Base-by-base conservation (phyloP, 2,888 invertebrate genomes). In the Gortyna flavago region DNA sequence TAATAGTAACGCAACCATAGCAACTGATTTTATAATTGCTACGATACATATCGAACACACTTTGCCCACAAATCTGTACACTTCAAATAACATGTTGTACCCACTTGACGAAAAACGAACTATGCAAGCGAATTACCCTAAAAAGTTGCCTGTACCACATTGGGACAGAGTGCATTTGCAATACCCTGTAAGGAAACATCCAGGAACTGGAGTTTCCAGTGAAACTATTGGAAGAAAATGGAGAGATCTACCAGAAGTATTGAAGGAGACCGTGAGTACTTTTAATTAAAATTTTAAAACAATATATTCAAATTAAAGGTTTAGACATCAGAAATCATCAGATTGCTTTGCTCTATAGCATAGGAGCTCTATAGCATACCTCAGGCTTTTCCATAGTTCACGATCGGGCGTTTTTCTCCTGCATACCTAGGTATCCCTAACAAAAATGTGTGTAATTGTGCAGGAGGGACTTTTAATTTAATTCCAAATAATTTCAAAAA, bases 111-210 rank as follows among this genome's bases (percentile, higher is more conserved):
- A 82, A 48, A 72, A 79, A 54, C 72, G n/a, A 11, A 81, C 83
- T n/a, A 94, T 95, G 94, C 95, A 96, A 87, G 94, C 92, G 0
- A 81, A 91, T 35, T 96, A 95, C 80, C 93, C 92, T 0, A 93
- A 93, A 62, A 94, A 94, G 85, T 79, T 89, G 25, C 85, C 90
- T 0, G 85, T 85, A 4, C 87, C 89, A 0, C 76, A 87, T 57
- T 96, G 95, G 95, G 95, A 96, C 72, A 89, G 92, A 2, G 91
- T 96, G 0, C 92, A 93, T 66, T 66, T 94, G 2, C 89, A 91
- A 54, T 96, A 95, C 71, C 95, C 96, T 0, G 93, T 95, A 0
- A 92, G 89, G 41, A 93, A 94, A 79, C 92, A 89, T 59, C 92
- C 93, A 3, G 88, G 85, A 0, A 91, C 93, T 1, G 94, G 91